Evolutionary conservation across 35 echinoderm and acorn worm species (phyloP).

Genomic region (Ophioderma brevispina): DNA sequence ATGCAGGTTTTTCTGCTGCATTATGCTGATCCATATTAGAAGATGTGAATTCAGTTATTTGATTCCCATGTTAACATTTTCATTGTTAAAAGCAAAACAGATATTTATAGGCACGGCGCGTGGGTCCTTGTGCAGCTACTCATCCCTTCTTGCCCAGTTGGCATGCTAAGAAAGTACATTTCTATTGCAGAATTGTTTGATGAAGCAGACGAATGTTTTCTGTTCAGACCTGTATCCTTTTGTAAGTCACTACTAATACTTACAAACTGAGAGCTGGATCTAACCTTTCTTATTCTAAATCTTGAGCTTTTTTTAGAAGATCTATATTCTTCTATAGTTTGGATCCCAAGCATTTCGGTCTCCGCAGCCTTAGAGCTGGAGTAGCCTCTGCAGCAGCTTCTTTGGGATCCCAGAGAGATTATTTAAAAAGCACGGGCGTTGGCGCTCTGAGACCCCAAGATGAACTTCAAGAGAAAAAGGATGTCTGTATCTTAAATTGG

Average conservation of each 20-base stretch:
- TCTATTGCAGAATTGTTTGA: background rate
- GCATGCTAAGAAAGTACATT: background rate
- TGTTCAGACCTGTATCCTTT: background rate
- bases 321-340: background rate
- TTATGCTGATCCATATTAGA: background rate
- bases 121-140: background rate
- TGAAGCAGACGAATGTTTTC: too few relatives aligned
- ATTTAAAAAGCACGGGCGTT: background rate
- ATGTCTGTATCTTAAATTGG: too few relatives aligned
- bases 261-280: background rate
- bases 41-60: background rate
- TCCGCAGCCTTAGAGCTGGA: constrained; percentile 8
- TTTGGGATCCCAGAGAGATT: background rate
- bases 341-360: background rate
- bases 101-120: background rate
- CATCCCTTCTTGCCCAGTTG: background rate
- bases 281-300: background rate
- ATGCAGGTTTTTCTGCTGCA: background rate
- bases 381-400: constrained; percentile 17
- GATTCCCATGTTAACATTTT: background rate
- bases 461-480: background rate
- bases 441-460: background rate
- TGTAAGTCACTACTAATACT: background rate
- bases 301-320: background rate
- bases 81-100: constrained; percentile 23